Evolutionary conservation across 2,888 invertebrate genomes (phyloP), one percentile per base, ranked within the genome.

Genomic region (Hydrotaea diabolus): DNA sequence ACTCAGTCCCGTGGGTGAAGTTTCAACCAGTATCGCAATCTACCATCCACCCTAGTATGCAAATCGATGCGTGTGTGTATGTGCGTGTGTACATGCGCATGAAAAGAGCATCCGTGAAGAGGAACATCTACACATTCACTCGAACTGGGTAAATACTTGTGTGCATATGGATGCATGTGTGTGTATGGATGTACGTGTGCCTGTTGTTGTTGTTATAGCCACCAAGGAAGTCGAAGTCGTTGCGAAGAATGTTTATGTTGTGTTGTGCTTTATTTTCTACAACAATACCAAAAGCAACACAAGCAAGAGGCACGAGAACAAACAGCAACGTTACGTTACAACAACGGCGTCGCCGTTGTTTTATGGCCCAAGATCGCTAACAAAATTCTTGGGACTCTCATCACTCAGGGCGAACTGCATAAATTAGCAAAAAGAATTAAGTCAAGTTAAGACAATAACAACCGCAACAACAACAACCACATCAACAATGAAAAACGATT

Each of bases 401-500:
- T 57, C 46, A 80, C 79, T 74, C 69, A 36, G 36, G 79, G 79
- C 79, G 66, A 80, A 69, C 31, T 69, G 66, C 43, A 80, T 74
- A 80, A 80, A 80, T 80, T 66, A 74, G 53, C 78, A 39, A 55
- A 64, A 69, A 64, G 74, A 74, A 80, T 74, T 74, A 74, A 74
- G 31, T 36, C 74, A 69, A 74, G 79, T 74, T 74, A 74, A 43
- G 72, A 53, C 53, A 53, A 23, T 23, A 57, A 72, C 17, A 43
- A 66, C 39, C 3, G 39, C 66, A 26, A 31, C 72, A 31, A 36
- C 55, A 36, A 55, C 31, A 43, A 69, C 69, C 2, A 72, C 55
- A 72, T 55, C 72, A 53, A 8, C 39, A 43, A 66, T 39, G 39
- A 69, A 46, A 46, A 69, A 46, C 69, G 23, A 46, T 46, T 46